Base-by-base conservation (phyloP, 2,888 invertebrate species). In the Drosophila anomalata region DNA sequence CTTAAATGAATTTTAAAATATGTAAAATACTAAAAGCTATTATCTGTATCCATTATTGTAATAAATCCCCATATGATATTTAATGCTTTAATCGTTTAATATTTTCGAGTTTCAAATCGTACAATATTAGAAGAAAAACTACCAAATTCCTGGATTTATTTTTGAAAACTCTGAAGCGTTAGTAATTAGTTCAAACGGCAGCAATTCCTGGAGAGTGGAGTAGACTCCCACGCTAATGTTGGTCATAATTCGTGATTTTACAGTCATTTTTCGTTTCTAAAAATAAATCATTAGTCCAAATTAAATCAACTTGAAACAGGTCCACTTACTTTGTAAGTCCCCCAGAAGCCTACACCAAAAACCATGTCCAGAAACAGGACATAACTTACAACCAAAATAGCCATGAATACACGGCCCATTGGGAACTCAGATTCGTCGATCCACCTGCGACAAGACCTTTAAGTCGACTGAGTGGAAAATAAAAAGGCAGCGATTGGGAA, bases 11-110 rank as follows among this genome's bases (percentile, higher is more conserved):
- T 46, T 46, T 52, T 63, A 65, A 63, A 65, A 11, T 53, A 44
- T 66, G 66, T 66, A 66, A 65, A 41, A 66, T 66, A 66, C 65
- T 66, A 66, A 66, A 66, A 41, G 39, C 36, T 53, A 65, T 65
- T 66, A 65, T 65, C 22, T 66, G 52, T 65, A 66, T 47, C 53
- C 41, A 65, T 48, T 48, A 66, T 66, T 71, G 50, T 46, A 69
- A 51, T 60, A 61, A 53, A 63, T 12, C 53, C 48, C 42, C 9
- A 59, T 55, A 58, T 42, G 31, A 56, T 31, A 42, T 12, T 42
- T 31, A 44, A 24, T 46, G 12, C 33, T 12, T 33, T 31, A 7
- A 55, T 8, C 46, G 20, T 22, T 12, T 41, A n/a, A 36, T 33
- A 9, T 33, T 31, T 29, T 29, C 6, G 22, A 22, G 22, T 3